Evolutionary conservation across 1,140 invertebrate species (phyloP).

Genomic region (Cyclina sinensis): DNA sequence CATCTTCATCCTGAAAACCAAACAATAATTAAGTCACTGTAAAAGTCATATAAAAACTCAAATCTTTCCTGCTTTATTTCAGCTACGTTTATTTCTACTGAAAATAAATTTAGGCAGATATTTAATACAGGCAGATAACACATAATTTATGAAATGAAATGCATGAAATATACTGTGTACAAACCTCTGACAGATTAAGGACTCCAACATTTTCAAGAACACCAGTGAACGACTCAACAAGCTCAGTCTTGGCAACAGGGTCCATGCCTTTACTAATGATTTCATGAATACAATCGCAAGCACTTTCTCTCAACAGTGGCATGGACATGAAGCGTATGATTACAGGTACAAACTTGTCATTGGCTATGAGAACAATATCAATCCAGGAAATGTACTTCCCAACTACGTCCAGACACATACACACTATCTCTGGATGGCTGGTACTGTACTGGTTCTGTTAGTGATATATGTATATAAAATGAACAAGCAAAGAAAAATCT

Average conservation of each 20-base stretch:
- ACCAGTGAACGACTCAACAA: slow-evolving; percentile 88
- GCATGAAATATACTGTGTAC: background rate
- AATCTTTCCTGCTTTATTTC: no score
- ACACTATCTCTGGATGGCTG: slow-evolving; percentile 86
- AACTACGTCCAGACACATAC: slow-evolving; percentile 88
- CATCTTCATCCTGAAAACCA: slow-evolving; percentile 86
- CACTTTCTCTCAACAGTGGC: slow-evolving; percentile 86
- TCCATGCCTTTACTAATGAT: slow-evolving; percentile 90
- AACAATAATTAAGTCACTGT: no score
- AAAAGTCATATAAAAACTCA: no score
- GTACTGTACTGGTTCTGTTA: slow-evolving; percentile 86
- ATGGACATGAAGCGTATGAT: slow-evolving; percentile 87
- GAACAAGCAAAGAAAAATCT: no score
- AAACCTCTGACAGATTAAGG: slow-evolving; percentile 83
- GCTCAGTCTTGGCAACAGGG: slow-evolving; percentile 88
- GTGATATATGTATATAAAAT: background rate
- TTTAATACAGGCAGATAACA: no score
- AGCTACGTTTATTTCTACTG: no score
- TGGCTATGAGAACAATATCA: slow-evolving; percentile 89
- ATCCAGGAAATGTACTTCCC: slow-evolving; percentile 90
- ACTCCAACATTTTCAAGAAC: slow-evolving; percentile 87
- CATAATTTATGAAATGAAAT: no score
- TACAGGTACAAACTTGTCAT: slow-evolving; percentile 88
- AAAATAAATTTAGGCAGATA: no score
- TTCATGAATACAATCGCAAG: slow-evolving; percentile 89